Conservation (phyloP, 37 sponge, comb jelly and placozoan species). For the Lycopodina hypogea region DNA sequence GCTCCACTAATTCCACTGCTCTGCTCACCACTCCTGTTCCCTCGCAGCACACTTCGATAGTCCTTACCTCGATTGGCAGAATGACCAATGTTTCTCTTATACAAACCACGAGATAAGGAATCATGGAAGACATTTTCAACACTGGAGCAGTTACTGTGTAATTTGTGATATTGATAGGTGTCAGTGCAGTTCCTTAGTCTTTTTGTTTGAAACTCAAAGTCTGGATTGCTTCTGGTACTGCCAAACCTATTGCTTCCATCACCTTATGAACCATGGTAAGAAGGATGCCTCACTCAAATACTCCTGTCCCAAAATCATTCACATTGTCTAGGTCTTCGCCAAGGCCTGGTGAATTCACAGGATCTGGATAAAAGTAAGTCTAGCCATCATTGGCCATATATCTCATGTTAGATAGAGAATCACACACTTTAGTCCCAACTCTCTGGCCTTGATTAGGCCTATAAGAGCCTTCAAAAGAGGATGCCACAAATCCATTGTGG, state of each 20-base stretch:
- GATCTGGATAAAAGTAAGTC: neutral
- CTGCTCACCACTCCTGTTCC: neutral
- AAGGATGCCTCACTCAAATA: neutral
- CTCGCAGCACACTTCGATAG: neutral
- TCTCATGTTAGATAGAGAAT: neutral
- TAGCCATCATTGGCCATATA: neutral
- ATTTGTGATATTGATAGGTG: conserved; percentile 22
- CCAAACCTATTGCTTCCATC: neutral
- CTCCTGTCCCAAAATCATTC: neutral
- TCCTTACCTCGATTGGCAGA: neutral
- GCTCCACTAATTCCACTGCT: neutral
- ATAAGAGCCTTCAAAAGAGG: neutral
- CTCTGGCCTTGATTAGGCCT: neutral
- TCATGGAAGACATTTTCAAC: neutral
- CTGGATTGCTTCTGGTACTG: conserved; percentile 6
- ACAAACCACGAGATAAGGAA: neutral
- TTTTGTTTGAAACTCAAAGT: conserved; percentile 24
- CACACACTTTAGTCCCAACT: conserved; percentile 3
- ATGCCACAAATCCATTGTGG: neutral
- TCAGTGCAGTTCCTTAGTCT: conserved; percentile 30
- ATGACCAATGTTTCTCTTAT: neutral
- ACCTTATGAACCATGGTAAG: neutral
- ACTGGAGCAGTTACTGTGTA: conserved; percentile 3
- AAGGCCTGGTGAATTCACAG: neutral
- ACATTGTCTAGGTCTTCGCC: neutral